A percentile compares a stretch with the other conserved stretches of the same genome.
Evolutionary conservation across 2,888 invertebrate species (phyloP).

Genomic region (Timema cristinae): DNA sequence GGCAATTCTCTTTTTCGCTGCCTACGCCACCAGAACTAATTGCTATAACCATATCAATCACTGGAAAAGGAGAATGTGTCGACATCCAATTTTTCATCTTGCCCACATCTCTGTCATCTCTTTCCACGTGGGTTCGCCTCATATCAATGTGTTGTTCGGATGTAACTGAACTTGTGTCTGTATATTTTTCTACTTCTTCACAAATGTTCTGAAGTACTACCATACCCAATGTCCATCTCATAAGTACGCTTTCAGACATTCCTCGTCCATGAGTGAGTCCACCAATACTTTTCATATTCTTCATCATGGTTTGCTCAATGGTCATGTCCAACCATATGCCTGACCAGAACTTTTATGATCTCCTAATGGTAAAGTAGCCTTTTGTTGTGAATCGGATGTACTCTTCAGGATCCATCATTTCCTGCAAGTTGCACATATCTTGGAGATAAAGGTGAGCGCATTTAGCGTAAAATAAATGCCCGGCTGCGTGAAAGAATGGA

Average conservation of each 20-base stretch:
- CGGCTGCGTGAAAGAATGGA: slow-evolving; percentile 29
- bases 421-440: no score
- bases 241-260: slow-evolving; percentile 4
- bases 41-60: not conserved
- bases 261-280: not conserved
- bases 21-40: not conserved
- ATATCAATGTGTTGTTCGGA: slow-evolving; percentile 19
- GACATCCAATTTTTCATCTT: not conserved
- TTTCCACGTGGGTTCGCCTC: not conserved
- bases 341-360: no score
- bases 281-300: slow-evolving; percentile 18
- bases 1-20: not conserved
- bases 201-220: not conserved
- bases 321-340: slow-evolving; percentile 22
- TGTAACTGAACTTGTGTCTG: not conserved
- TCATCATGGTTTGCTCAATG: slow-evolving; percentile 22
- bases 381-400: no score
- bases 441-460: slow-evolving; percentile 30
- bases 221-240: slow-evolving; percentile 1
- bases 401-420: no score
- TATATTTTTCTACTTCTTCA: slow-evolving; percentile 7
- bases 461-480: slow-evolving; percentile 32
- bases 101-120: not conserved
- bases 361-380: no score
- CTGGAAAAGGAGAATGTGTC: slow-evolving; percentile 3